Base-by-base conservation (phyloP, 2,888 invertebrate genomes). In the Drosophila nr. perissopoda region DNA sequence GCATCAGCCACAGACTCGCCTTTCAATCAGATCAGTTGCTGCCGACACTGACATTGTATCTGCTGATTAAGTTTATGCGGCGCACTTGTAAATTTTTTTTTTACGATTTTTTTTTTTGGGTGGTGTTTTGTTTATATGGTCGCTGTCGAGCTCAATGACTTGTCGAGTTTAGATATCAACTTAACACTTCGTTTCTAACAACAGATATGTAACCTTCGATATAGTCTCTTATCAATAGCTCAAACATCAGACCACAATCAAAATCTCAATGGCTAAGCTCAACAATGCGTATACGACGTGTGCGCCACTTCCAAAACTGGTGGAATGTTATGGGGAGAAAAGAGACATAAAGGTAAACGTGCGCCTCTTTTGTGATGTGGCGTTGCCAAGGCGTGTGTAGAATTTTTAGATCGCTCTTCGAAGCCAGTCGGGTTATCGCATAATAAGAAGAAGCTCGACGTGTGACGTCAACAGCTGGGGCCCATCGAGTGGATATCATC, bases 301-400 rank as follows among this genome's bases (percentile, higher is more conserved):
- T 81, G 76, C 56, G 76, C 64, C 69, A 34, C 27, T 10, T 29
- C 87, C 82, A 73, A 80, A 83, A 56, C 70, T 70, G 74, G 73
- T 58, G 54, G 57, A 66, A 69, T 48, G 59, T 60, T 68, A 70
- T 61, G 51, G 2, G 40, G n/a, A 54, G 36, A 34, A 57, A 51
- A 63, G 45, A 53, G 48, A 49, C 40, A 68, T 70, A 74, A 64
- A 59, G 65, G 75, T 65, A 70, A 86, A 80, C 84, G 82, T 87
- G 73, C 57, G 74, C 59, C 57, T 76, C 83, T 88, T 86, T 76
- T 67, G 73, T 69, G 57, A 48, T 48, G 21, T 29, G 54, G 34
- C 64, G 42, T 54, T 58, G 53, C n/a, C 16, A 59, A 70, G 77
- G 85, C 87, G 85, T 85, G 85, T 83, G 75, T 78, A 74, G 85